These are phyloP conservation scores for Actenoides hombroni DNA, from an alignment of 2,113 vertebrate species.

Conservation along the genomic window DNA sequence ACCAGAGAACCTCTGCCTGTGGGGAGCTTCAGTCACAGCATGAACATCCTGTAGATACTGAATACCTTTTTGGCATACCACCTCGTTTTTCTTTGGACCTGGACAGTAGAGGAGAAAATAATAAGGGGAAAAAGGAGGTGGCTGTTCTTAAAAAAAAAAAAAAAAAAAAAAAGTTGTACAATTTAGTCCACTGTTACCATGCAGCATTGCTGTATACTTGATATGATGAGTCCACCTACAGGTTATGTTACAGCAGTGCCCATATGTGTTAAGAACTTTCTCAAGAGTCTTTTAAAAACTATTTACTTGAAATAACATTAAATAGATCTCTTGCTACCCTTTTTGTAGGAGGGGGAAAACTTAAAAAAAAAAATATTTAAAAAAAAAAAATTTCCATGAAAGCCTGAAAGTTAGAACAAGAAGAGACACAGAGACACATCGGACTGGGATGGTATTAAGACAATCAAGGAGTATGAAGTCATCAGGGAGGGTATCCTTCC, in stretches of 20 bases:
- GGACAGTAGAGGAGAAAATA: conserved; percentile 52
- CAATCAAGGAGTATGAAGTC: not conserved
- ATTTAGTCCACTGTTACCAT: not conserved
- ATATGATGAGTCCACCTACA: conserved; percentile 64
- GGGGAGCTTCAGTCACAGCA: conserved; percentile 65
- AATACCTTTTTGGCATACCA: conserved; percentile 62
- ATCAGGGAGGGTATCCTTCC: not conserved
- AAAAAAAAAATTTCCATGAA: not conserved
- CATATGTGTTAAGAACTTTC: not conserved
- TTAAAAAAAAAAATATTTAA: not conserved
- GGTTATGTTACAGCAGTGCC: conserved; percentile 32
- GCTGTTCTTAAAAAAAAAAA: not conserved
- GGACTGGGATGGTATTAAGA: not conserved
- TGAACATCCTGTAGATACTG: conserved; percentile 66
- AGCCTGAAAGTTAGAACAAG: not conserved
- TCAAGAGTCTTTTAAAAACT: not conserved
- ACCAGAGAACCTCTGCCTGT: conserved; percentile 64
- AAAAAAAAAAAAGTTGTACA: not conserved
- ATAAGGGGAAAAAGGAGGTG: not conserved
- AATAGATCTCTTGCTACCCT: not conserved
- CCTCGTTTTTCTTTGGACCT: conserved; percentile 66
- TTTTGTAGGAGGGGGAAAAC: not conserved
- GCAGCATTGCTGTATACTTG: not conserved
- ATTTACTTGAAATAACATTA: not conserved
- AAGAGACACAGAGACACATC: not conserved